Evolutionary conservation across 2,113 vertebrate species (phyloP), one percentile per base, ranked within the genome.

Genomic region (Isurus oxyrinchus): DNA sequence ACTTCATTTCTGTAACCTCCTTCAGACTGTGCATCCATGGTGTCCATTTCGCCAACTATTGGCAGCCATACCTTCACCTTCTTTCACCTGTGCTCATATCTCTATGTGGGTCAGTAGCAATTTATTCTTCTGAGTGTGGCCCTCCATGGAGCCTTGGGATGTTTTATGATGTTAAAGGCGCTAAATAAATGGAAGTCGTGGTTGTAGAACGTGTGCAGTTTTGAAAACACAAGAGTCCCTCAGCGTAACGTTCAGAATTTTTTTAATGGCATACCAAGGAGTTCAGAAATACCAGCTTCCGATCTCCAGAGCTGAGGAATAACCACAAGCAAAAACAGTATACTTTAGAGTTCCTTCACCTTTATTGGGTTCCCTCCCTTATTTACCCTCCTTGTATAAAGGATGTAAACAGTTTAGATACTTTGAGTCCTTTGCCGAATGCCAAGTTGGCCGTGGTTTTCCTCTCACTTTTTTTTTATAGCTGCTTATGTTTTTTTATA

Each of bases 391-490:
- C 49, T 59, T 90, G 5, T 14, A 90, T 59, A 27, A 59, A 90
- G 10, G 53, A 59, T 90, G 53, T 59, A 57, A 90, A 90, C 87
- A 90, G 21, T 59, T 14, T 14, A 0, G 87, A 90, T 90, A 59
- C 59, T 90, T 90, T 35, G 27, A 90, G 87, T 35, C 21, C 53
- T 59, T 31, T 55, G 2, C 55, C 31, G 87, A 3, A 27, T 11
- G 53, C 53, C 27, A 35, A 57, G 87, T 59, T 40, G 31, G 57
- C 5, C 2, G 59, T 94, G 90, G 59, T 66, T 63, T 91, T 8
- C 8, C 59, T 25, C 90, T 35, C 90, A n/a, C 90, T 94, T 63
- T 94, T 35, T 59, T 90, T 90, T 63, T 94, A 66, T 63, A 94
- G n/a, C n/a, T 23, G 14, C 59, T 94, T 1, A n/a, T n/a, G 35